These are phyloP conservation scores for Fulica atra DNA, from an alignment of 2,113 vertebrate genomes.

Conservation along the genomic window DNA sequence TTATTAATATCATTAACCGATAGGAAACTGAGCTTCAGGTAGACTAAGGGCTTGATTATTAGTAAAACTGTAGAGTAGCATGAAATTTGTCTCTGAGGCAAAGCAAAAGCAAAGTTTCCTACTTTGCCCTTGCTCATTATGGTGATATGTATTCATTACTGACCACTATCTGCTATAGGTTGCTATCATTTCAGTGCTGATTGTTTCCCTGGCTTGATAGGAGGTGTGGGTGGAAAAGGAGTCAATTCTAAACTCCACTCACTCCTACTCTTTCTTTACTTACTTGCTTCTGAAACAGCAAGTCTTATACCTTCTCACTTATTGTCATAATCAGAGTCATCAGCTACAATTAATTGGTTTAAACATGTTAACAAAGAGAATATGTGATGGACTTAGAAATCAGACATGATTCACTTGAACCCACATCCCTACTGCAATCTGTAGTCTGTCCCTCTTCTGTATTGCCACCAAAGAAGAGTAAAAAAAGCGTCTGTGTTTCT, in stretches of 20 bases:
- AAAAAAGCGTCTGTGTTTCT: neutral
- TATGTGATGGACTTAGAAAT: neutral
- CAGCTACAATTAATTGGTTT: neutral
- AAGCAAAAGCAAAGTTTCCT: neutral
- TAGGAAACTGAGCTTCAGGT: neutral
- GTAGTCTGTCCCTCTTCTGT: neutral
- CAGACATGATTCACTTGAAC: neutral
- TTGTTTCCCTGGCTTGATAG: neutral
- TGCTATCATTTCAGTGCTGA: neutral
- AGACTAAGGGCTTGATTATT: neutral
- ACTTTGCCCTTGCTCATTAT: neutral
- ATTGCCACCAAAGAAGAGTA: neutral
- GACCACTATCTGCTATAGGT: neutral
- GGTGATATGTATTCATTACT: neutral
- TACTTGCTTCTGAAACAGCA: neutral
- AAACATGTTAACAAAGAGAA: neutral
- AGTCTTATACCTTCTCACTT: neutral
- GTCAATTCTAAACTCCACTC: neutral
- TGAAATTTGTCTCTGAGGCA: neutral
- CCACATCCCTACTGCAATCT: neutral
- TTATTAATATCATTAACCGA: neutral
- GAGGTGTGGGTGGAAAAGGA: conserved; percentile 1
- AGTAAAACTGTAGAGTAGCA: neutral
- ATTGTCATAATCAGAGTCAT: neutral
- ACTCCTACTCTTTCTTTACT: conserved; percentile 6